A percentile compares a stretch with the other conserved stretches of the same genome.
These are phyloP conservation scores for Apocheima hispidaria DNA, from an alignment of 2,888 invertebrate species.

Conservation along the genomic window DNA sequence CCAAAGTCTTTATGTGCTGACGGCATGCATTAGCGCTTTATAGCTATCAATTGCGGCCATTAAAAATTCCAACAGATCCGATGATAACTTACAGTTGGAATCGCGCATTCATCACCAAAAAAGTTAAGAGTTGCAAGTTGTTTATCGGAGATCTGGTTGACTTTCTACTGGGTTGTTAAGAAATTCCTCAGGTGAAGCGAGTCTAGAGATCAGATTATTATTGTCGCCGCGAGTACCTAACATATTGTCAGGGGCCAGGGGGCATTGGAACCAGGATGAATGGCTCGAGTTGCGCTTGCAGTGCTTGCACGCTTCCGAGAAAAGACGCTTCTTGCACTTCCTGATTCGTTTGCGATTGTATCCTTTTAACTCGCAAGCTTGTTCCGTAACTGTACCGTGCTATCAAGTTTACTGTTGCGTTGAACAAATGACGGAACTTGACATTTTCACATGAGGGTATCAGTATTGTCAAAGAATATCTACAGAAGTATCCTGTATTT, in stretches of 20 bases:
- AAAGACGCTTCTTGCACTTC: conserved; percentile 31
- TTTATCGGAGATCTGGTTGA: conserved; percentile 55
- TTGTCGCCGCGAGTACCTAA: conserved; percentile 45
- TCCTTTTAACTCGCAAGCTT: conserved; percentile 9
- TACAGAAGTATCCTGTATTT: no score
- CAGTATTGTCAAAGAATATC: background rate
- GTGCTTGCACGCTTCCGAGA: conserved; percentile 35
- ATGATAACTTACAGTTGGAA: conserved; percentile 15
- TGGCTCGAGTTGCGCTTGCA: conserved; percentile 18
- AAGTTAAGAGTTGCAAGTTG: conserved; percentile 42
- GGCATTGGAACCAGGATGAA: conserved; percentile 39
- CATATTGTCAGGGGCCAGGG: conserved; percentile 56
- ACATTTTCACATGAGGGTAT: background rate
- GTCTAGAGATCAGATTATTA: conserved; percentile 50
- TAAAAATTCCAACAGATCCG: conserved; percentile 44
- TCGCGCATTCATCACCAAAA: conserved; percentile 20
- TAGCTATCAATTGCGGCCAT: conserved; percentile 61
- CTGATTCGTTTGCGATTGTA: conserved; percentile 32
- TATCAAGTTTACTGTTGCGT: background rate
- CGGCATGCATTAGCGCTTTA: conserved; percentile 56
- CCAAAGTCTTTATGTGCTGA: conserved; percentile 63
- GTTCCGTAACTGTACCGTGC: background rate
- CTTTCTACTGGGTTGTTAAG: conserved; percentile 61
- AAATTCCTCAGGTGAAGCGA: conserved; percentile 51
- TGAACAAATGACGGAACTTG: background rate